These are phyloP conservation scores for Anagrus nilaparvatae DNA, from an alignment of 1,140 invertebrate species.

Conservation along the genomic window DNA sequence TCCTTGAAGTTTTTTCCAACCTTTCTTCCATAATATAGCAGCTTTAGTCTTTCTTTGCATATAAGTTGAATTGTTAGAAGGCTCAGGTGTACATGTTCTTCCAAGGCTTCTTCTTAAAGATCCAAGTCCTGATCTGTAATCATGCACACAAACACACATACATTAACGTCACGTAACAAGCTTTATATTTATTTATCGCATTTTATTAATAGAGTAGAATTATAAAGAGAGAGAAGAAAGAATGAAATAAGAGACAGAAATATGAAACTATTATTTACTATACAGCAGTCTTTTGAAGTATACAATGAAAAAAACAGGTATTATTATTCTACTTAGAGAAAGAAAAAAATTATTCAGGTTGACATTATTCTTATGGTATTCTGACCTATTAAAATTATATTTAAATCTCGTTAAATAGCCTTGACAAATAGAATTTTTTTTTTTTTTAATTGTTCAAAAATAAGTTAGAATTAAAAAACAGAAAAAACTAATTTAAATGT, in stretches of 20 bases:
- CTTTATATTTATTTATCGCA: not conserved
- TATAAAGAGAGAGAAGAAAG: not conserved
- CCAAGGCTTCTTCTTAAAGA: conserved; percentile 31
- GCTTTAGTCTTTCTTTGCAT: conserved; percentile 32
- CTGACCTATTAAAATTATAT: no score
- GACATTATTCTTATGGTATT: no score
- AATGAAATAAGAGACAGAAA: not conserved
- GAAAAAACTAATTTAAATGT: no score
- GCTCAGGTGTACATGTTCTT: conserved; percentile 24
- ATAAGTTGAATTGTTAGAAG: conserved; percentile 10
- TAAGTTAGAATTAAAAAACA: no score
- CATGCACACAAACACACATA: not conserved
- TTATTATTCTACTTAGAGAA: no score
- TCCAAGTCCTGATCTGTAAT: conserved; percentile 33
- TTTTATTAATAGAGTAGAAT: not conserved
- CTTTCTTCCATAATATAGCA: conserved; percentile 42
- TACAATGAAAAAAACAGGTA: no score
- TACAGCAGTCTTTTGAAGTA: no score
- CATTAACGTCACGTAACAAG: not conserved
- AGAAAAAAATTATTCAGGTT: no score
- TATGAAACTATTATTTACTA: no score
- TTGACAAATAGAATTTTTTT: no score
- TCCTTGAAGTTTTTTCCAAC: conserved; percentile 57
- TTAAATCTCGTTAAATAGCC: no score
- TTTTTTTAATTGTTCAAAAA: no score